These are phyloP conservation scores for Caenorhabditis elegans DNA, from an alignment of 1,140 invertebrate species.

Conservation along the genomic window WBcel235 BX284604.4:2039501-2040000, in stretches of 20 bases:
- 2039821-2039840: too few relatives aligned
- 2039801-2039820: too few relatives aligned
- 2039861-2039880: too few relatives aligned
- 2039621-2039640: conserved; percentile 47
- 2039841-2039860: too few relatives aligned
- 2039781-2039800: not conserved
- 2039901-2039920: too few relatives aligned
- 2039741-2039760: conserved; percentile 48
- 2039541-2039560: conserved; percentile 28
- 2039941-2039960: too few relatives aligned
- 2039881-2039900: too few relatives aligned
- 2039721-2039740: conserved; percentile 48
- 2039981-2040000: too few relatives aligned
- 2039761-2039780: conserved; percentile 49
- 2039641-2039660: conserved; percentile 49
- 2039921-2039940: too few relatives aligned
- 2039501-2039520: not conserved
- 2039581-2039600: conserved; percentile 32
- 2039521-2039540: not conserved
- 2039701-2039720: conserved; percentile 42
- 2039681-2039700: conserved; percentile 49
- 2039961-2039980: too few relatives aligned
- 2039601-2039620: conserved; percentile 8
- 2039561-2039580: not conserved
- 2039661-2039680: conserved; percentile 48